phyloP scores from a whole-genome alignment of 2,888 invertebrate species.

The Aphelenchoides bicaudatus region DNA sequence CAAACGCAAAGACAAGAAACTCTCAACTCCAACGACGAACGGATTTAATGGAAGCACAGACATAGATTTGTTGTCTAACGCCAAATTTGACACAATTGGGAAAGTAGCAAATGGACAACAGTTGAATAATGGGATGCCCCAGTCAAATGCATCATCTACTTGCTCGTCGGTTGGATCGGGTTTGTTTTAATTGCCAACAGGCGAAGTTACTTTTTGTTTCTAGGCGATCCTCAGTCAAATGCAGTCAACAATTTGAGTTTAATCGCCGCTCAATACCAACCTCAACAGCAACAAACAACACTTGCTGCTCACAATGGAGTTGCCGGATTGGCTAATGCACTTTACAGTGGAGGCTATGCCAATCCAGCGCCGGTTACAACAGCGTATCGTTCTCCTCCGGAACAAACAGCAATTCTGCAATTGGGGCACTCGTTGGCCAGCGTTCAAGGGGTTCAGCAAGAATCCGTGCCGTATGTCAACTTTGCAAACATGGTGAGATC shows the following conservation, averaged over 20 bases:
- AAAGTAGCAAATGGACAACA: neutral
- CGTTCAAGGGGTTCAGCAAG: slow-evolving; percentile 8
- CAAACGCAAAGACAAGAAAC: slow-evolving; percentile 26
- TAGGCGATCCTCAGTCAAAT: neutral
- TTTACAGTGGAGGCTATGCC: neutral
- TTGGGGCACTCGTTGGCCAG: slow-evolving; percentile 14
- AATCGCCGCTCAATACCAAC: too few relatives aligned
- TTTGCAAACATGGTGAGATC: slow-evolving; percentile 24
- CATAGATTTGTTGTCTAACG: neutral
- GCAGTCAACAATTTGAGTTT: neutral
- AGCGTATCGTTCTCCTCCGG: neutral
- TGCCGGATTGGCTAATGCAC: slow-evolving; percentile 9
- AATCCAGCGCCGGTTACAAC: neutral
- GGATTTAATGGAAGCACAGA: too few relatives aligned
- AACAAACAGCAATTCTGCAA: slow-evolving; percentile 12
- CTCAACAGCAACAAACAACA: too few relatives aligned
- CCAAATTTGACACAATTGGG: neutral
- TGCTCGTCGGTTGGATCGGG: too few relatives aligned
- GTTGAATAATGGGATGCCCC: slow-evolving; percentile 12
- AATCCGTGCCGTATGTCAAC: slow-evolving; percentile 24
- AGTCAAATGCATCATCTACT: slow-evolving; percentile 11
- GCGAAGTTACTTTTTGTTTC: neutral
- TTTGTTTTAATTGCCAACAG: neutral
- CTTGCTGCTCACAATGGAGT: too few relatives aligned
- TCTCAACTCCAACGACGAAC: neutral